A percentile compares a stretch with the other conserved stretches of the same genome.
These are phyloP conservation scores for Lepidiolamprologus cunningtoni DNA, from an alignment of 2,113 vertebrate species.

Conservation along the genomic window DNA sequence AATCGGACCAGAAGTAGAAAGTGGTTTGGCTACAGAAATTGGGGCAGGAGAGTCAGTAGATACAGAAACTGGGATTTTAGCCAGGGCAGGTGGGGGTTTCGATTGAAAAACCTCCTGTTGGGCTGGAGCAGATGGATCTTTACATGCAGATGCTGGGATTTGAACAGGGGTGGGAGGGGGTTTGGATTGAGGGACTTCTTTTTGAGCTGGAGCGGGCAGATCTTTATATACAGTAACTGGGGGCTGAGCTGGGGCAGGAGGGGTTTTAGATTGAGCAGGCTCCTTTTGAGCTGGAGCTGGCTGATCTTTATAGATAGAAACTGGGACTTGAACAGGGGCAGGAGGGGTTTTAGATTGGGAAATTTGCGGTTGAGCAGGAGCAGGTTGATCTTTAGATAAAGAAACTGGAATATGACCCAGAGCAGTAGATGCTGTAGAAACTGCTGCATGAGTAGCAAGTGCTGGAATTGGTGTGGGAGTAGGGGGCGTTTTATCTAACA, in stretches of 20 bases:
- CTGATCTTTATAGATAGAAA: background rate
- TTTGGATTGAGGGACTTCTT: background rate
- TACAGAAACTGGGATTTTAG: background rate
- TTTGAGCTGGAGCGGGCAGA: background rate
- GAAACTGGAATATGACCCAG: background rate
- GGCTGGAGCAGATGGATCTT: background rate
- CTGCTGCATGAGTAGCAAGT: background rate
- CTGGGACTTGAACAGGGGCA: background rate
- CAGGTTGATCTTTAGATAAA: background rate
- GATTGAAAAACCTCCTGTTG: background rate
- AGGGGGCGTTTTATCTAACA: constrained; percentile 11
- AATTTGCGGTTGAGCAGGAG: background rate
- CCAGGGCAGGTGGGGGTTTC: background rate
- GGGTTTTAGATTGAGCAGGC: background rate
- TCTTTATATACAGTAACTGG: background rate
- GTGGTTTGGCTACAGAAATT: background rate
- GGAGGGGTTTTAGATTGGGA: background rate
- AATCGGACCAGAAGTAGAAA: background rate
- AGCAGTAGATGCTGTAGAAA: background rate
- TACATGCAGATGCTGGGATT: background rate
- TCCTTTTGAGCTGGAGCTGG: background rate
- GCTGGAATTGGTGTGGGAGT: background rate
- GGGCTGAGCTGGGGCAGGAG: background rate
- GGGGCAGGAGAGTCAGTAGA: background rate
- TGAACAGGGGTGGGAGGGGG: background rate